phyloP scores from a whole-genome alignment of 2,888 invertebrate genomes.

The Thecocarcelia acutangulata region DNA sequence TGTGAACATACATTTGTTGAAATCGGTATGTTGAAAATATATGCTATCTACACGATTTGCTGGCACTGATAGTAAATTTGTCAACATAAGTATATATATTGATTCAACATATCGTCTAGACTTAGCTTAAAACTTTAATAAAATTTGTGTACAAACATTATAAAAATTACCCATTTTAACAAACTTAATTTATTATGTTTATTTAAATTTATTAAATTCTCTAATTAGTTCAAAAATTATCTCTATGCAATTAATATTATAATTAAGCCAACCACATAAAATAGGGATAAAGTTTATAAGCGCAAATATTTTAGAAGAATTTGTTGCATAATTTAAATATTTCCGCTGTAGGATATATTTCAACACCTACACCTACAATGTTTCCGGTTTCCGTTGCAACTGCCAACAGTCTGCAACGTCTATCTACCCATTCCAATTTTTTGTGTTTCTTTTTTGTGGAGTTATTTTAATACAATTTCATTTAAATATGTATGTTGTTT shows the following conservation, averaged over 20 bases:
- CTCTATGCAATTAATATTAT: slow-evolving; percentile 41
- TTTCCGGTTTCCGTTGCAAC: slow-evolving; percentile 56
- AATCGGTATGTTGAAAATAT: too few species aligned
- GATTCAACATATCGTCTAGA: too few species aligned
- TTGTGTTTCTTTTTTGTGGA: not conserved
- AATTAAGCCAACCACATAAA: slow-evolving; percentile 40
- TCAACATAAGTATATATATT: too few species aligned
- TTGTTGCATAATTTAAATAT: slow-evolving; percentile 44
- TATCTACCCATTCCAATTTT: too few species aligned
- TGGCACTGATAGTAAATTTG: too few species aligned
- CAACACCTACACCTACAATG: slow-evolving; percentile 59
- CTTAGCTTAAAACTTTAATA: too few species aligned
- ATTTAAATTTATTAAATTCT: slow-evolving; percentile 34
- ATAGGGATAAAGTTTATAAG: slow-evolving; percentile 39
- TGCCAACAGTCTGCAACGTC: slow-evolving; percentile 15
- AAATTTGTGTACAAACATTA: too few species aligned
- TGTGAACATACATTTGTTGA: too few species aligned
- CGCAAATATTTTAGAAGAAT: slow-evolving; percentile 39
- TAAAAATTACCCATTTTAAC: too few species aligned
- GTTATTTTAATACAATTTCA: slow-evolving; percentile 8
- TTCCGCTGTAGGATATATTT: slow-evolving; percentile 52
- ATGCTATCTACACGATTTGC: too few species aligned
- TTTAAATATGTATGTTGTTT: too few species aligned
- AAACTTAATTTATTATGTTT: too few species aligned
- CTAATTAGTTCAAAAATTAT: slow-evolving; percentile 24